A percentile compares a stretch with the other conserved stretches of the same genome.
Conservation (phyloP, 2,797 vertebrate species). For the Pseudomugil tenellus region DNA sequence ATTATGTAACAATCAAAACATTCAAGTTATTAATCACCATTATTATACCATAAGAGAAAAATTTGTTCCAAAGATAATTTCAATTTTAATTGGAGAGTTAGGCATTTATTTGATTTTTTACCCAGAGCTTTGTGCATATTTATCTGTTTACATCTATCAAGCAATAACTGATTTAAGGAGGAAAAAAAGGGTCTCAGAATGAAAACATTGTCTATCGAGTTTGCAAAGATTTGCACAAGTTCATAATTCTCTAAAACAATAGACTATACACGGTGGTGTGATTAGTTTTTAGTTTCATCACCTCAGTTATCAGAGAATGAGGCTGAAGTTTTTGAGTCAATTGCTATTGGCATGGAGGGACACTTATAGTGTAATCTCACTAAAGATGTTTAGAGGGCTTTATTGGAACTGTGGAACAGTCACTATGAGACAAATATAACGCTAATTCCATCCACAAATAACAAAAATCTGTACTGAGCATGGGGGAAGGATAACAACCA, state of each 20-base stretch:
- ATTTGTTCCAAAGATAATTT: neutral
- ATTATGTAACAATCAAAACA: conserved; percentile 21
- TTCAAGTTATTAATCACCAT: neutral
- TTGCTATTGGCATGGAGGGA: conserved; percentile 49
- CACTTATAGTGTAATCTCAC: conserved; percentile 59
- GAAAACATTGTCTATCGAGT: neutral
- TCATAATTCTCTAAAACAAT: conserved; percentile 4
- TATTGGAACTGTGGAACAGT: conserved; percentile 52
- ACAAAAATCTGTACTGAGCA: conserved; percentile 35
- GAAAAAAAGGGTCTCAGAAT: neutral
- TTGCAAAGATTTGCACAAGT: neutral
- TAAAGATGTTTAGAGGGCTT: conserved; percentile 52
- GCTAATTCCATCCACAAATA: conserved; percentile 43
- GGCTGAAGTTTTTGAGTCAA: conserved; percentile 36
- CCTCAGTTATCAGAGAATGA: conserved; percentile 25
- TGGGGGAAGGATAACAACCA: conserved; percentile 30
- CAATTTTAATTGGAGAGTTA: neutral
- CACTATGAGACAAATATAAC: conserved; percentile 45
- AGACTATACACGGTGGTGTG: conserved; percentile 5
- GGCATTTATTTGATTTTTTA: neutral
- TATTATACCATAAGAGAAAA: conserved; percentile 5
- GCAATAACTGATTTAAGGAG: neutral
- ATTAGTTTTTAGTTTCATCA: conserved; percentile 35
- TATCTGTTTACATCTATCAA: conserved; percentile 4
- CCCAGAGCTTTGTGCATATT: neutral